These are phyloP conservation scores for Popillia japonica DNA, from an alignment of 1,140 invertebrate genomes.

Conservation along the genomic window DNA sequence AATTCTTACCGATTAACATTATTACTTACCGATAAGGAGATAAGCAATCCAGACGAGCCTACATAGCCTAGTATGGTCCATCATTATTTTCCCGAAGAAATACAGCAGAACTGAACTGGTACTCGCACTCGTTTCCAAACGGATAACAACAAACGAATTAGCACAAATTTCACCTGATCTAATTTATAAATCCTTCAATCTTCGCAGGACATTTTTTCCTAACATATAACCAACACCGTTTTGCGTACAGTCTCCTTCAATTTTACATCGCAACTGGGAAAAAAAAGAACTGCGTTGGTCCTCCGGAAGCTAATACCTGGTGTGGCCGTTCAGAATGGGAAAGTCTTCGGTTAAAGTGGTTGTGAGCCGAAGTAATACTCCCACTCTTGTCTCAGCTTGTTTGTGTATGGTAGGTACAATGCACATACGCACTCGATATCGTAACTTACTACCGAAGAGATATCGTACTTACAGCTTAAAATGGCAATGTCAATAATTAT, in stretches of 20 bases:
- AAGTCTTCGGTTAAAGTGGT: slow-evolving; percentile 2
- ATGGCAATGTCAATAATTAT: slow-evolving; percentile 9
- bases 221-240: too few species aligned
- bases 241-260: not conserved
- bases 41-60: not conserved
- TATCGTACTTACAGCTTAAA: not conserved
- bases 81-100: not conserved
- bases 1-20: too few species aligned
- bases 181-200: not conserved
- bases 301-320: not conserved
- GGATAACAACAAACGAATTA: not conserved
- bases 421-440: too few species aligned
- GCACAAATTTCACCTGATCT: not conserved
- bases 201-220: too few species aligned
- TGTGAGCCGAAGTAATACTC: not conserved
- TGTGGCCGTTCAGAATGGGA: not conserved
- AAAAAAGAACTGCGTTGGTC: not conserved
- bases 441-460: not conserved
- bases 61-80: not conserved
- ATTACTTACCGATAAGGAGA: not conserved
- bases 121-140: not conserved
- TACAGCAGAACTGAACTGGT: not conserved
- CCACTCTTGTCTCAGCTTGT: not conserved
- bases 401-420: not conserved
- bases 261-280: not conserved